Evolutionary conservation across 2,113 vertebrate species (phyloP), one percentile per base, ranked within the genome.

Genomic region (Megaptera novaeangliae): DNA sequence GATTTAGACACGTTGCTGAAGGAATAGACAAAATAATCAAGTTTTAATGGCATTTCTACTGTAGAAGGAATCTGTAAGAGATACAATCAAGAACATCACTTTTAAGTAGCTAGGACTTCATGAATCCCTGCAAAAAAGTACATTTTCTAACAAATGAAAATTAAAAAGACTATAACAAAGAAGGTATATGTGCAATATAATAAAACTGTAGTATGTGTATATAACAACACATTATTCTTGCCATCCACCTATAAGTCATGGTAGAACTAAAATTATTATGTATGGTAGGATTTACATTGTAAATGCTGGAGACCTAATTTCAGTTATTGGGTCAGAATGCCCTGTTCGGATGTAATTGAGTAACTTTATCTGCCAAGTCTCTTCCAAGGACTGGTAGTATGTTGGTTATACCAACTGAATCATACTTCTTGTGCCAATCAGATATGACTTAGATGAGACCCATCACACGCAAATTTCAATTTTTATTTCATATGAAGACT

Each of bases 31-130:
- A 93, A 97, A 95, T 97, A 97, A 97, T 97, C 61, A 94, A 88
- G 20, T 66, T 97, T 97, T 95, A 98, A 86, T 96, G 95, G n/a
- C 0, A 17, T 95, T 97, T 86, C 20, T 74, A 61, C 94, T 96
- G 96, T 96, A 9, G 10, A 97, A 71, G 34, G 27, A 96, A 64
- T 97, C 55, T 97, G 15, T 86, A 88, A 82, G 98, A 96, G 68
- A 75, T 64, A 57, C 59, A 97, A 96, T 98, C 77, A 95, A 77
- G 72, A 96, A 81, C 49, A 95, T 92, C 78, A 81, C 44, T 83
- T 83, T 96, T 55, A 34, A 97, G 36, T 80, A 64, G 12, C 2
- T 36, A 91, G 21, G 11, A 3, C 6, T 84, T 87, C n/a, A 80
- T 34, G 27, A 69, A 81, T 74, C 5, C 6, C 25, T 64, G 3